These are phyloP conservation scores for Argopecten irradians DNA, from an alignment of 1,140 invertebrate species.

Conservation along the genomic window DNA sequence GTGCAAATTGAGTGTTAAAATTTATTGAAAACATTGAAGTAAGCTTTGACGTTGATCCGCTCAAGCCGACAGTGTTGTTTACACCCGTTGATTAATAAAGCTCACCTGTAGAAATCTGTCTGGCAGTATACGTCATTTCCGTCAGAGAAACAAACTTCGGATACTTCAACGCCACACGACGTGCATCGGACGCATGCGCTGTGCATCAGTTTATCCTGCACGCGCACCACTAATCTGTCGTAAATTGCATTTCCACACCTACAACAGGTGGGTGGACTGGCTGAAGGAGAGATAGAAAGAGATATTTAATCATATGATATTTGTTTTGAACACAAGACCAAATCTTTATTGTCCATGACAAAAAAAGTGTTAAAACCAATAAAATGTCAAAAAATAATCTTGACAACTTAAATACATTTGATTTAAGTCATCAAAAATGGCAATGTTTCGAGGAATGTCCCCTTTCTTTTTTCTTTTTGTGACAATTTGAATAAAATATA, in stretches of 20 bases:
- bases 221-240: not conserved
- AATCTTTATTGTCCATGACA: too few relatives aligned
- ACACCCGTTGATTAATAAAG: not conserved
- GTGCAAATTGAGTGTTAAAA: not conserved
- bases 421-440: too few relatives aligned
- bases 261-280: not conserved
- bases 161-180: conserved; percentile 31
- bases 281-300: not conserved
- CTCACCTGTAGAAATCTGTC: conserved; percentile 35
- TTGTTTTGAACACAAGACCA: too few relatives aligned
- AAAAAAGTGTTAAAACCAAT: too few relatives aligned
- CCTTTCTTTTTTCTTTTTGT: too few relatives aligned
- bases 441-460: too few relatives aligned
- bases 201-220: conserved; percentile 35
- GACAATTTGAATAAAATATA: too few relatives aligned
- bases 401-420: too few relatives aligned
- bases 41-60: not conserved
- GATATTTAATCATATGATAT: too few relatives aligned
- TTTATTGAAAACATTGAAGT: not conserved
- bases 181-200: conserved; percentile 37
- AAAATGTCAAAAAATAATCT: too few relatives aligned
- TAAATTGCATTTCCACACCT: not conserved
- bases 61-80: not conserved
- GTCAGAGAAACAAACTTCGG: conserved; percentile 33
- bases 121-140: conserved; percentile 29